Percentiles rank a stretch among this genome's conserved stretches.
Conservation (phyloP, 2,113 vertebrate species). For the Archocentrus centrarchus region DNA sequence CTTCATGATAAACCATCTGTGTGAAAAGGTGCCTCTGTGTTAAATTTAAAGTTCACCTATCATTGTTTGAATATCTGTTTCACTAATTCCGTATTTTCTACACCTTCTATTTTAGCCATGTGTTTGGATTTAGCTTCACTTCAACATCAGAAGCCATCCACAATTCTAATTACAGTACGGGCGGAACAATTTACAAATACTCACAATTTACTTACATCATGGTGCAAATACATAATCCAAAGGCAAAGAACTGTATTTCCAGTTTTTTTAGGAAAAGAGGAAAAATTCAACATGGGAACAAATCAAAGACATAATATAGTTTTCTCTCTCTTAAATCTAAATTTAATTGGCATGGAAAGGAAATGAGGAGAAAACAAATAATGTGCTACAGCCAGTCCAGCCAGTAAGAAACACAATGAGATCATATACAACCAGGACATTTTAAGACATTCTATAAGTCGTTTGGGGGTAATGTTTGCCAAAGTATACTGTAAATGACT, state of each 20-base stretch:
- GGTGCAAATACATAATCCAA: conserved; percentile 39
- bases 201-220: neutral
- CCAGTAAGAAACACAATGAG: conserved; percentile 21
- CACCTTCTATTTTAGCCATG: neutral
- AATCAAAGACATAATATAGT: conserved; percentile 52
- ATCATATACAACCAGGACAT: conserved; percentile 5
- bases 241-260: conserved; percentile 57
- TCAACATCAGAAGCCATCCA: neutral
- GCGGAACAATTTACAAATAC: conserved; percentile 10
- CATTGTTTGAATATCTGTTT: conserved; percentile 1
- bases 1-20: conserved; percentile 63
- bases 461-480: neutral
- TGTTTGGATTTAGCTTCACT: conserved; percentile 16
- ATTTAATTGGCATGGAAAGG: conserved; percentile 66
- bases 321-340: conserved; percentile 66
- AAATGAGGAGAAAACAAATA: conserved; percentile 40
- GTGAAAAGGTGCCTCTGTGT: conserved; percentile 50
- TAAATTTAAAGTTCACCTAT: conserved; percentile 55
- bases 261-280: conserved; percentile 38
- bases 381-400: conserved; percentile 30
- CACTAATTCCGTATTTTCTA: neutral
- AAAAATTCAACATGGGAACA: conserved; percentile 51
- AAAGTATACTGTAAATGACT: conserved; percentile 7
- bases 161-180: neutral
- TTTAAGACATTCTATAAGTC: neutral